Evolutionary conservation across 2,888 invertebrate genomes (phyloP), one percentile per base, ranked within the genome.

Genomic region (Ectemnius continuus): DNA sequence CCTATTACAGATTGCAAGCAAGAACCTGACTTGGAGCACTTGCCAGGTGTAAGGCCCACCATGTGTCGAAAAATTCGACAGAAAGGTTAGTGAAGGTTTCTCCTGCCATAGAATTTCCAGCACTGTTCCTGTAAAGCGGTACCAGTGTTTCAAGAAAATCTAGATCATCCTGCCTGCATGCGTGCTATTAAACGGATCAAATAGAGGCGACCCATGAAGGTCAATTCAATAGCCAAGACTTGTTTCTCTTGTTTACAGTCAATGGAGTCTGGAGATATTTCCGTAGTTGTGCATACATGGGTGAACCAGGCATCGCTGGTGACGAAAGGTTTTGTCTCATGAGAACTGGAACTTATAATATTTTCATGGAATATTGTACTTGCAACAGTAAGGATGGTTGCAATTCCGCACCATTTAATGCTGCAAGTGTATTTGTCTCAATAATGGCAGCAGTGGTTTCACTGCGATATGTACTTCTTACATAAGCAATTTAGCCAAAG

Each of bases 311-410:
- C 0, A 96, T 98, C 63, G 94, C 94, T 85, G 97, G 97, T 0
- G 97, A 98, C 85, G 97, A 98, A 90, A 93, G 98, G 67, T 97
- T 96, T 91, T 98, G 98, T 84, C 92, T 97, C 13, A 96, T 97
- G 95, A 93, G 97, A 85, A 96, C 97, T 0, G 97, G 97, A 20
- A 97, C 97, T 0, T 97, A 97, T 91, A 97, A 98, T 89, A 97
- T 98, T 81, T 98, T 97, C 89, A 95, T 97, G 92, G 98, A 98
- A 91, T 97, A 96, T 86, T 98, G 98, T 89, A 97, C 97, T 0
- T 98, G 98, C 85, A 96, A 96, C 85, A 96, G 96, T 86, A 97
- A 97, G 91, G 97, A 98, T 89, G 97, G 97, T 0, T 98, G 98
- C 88, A 98, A 98, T 90, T 91, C 93, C 2, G 95, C 94, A 0